These are phyloP conservation scores for Pinctada fucata DNA, from an alignment of 2,888 invertebrate species.

Conservation along the genomic window DNA sequence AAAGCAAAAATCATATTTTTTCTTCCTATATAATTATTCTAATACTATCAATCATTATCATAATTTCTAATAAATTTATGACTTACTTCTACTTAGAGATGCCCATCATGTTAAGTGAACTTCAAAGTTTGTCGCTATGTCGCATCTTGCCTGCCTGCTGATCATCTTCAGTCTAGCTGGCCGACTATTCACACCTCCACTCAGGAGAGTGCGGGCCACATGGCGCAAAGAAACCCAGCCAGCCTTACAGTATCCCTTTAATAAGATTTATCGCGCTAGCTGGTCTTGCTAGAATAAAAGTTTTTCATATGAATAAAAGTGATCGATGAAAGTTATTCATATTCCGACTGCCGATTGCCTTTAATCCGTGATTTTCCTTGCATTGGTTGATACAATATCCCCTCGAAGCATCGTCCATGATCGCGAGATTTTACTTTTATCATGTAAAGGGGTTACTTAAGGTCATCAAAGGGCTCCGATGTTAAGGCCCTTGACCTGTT, in stretches of 20 bases:
- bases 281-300: conserved; percentile 22
- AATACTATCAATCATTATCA: no score
- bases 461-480: not conserved
- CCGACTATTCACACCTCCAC: not conserved
- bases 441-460: not conserved
- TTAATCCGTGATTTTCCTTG: conserved; percentile 38
- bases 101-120: no score
- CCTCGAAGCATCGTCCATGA: conserved; percentile 14
- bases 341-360: conserved; percentile 26
- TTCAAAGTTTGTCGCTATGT: no score
- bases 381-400: conserved; percentile 40
- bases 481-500: no score
- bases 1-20: no score
- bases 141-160: no score
- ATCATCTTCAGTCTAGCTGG: not conserved
- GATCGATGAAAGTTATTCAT: conserved; percentile 41
- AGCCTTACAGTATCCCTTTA: conserved; percentile 20
- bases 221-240: conserved; percentile 35
- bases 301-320: conserved; percentile 41
- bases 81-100: no score
- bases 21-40: no score
- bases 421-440: not conserved
- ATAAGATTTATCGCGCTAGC: conserved; percentile 41
- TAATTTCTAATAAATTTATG: no score
- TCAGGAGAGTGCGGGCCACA: conserved; percentile 10